Base-by-base conservation (phyloP, 2,113 vertebrate species). In the Tyrannus savana region DNA sequence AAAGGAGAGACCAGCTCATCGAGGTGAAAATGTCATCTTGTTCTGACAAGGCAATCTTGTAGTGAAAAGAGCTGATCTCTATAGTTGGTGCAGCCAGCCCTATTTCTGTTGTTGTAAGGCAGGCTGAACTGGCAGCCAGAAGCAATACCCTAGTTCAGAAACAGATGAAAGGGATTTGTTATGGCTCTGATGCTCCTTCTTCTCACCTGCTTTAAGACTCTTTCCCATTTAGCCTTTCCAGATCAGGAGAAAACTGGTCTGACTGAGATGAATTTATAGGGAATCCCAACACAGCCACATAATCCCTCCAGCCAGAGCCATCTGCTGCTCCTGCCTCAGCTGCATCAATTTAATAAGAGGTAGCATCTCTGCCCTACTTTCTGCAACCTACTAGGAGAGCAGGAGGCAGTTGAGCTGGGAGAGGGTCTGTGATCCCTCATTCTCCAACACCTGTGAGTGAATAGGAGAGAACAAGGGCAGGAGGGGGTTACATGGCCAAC, bases 281-380 rank as follows among this genome's bases (percentile, higher is more conserved):
- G 62, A 79, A 85, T 60, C 82, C 33, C 58, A 85, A 23, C 46
- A 72, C 44, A 79, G 49, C 49, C 41, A 22, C 9, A 11, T 52
- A 85, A 87, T 83, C 62, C 44, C 86, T 82, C 62, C 79, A 85
- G 83, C 79, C 89, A 83, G 58, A 72, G 79, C 82, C 91, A 93
- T 76, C 89, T 93, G 91, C 66, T 93, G 85, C 71, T 79, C 44
- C 71, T 75, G 42, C 82, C 72, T 67, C 67, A 90, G 44, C 58
- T 68, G 33, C 49, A 33, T 68, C 78, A 56, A 12, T 85, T 90
- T 93, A 83, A 92, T 75, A 59, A 88, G 67, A 52, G 30, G 71
- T 24, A 82, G 35, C 47, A 55, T 82, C 58, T 82, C 78, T 92
- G 82, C 39, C 66, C 23, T 85, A 50, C 62, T 21, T 84, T 93